Conservation (phyloP, 2,888 invertebrate genomes). For the Drosophila aldrichi region DNA sequence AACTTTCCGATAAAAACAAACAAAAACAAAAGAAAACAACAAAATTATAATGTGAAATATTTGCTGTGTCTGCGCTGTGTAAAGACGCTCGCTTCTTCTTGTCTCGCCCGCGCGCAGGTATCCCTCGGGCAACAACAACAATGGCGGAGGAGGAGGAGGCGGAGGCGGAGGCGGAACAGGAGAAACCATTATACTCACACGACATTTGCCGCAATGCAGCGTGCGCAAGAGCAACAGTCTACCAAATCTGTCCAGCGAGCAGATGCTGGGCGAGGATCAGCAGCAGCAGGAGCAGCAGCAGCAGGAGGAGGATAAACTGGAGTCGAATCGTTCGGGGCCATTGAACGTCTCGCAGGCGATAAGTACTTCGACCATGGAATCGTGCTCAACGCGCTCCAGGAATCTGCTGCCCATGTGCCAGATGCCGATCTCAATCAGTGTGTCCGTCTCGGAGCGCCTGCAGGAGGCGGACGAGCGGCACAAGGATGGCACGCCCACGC, state of each 20-base stretch:
- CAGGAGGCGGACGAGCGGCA: slow-evolving; percentile 52
- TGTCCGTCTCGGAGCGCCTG: slow-evolving; percentile 77
- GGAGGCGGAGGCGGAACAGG: slow-evolving; percentile 17
- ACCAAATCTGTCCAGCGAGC: slow-evolving; percentile 88
- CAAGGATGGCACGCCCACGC: slow-evolving; percentile 46
- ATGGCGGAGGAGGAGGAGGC: background rate
- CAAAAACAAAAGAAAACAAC: slow-evolving; percentile 16
- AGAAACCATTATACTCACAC: slow-evolving; percentile 86
- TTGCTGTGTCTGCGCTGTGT: slow-evolving; percentile 68
- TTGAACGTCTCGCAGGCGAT: slow-evolving; percentile 87
- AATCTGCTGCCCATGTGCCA: slow-evolving; percentile 85
- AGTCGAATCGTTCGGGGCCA: slow-evolving; percentile 49
- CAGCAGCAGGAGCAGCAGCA: slow-evolving; percentile 31
- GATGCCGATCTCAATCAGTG: slow-evolving; percentile 84
- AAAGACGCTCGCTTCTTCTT: slow-evolving; percentile 77
- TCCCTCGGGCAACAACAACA: slow-evolving; percentile 89
- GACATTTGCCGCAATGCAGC: slow-evolving; percentile 87
- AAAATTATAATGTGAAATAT: slow-evolving; percentile 55
- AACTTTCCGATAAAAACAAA: slow-evolving; percentile 35
- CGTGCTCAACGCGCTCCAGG: slow-evolving; percentile 81
- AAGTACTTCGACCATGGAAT: slow-evolving; percentile 89
- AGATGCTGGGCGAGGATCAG: slow-evolving; percentile 36
- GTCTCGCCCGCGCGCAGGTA: slow-evolving; percentile 86
- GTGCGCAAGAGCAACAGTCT: slow-evolving; percentile 91
- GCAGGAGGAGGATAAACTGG: slow-evolving; percentile 29